phyloP scores from a whole-genome alignment of 2,888 invertebrate species.

The Pristionchus fissidentatus region DNA sequence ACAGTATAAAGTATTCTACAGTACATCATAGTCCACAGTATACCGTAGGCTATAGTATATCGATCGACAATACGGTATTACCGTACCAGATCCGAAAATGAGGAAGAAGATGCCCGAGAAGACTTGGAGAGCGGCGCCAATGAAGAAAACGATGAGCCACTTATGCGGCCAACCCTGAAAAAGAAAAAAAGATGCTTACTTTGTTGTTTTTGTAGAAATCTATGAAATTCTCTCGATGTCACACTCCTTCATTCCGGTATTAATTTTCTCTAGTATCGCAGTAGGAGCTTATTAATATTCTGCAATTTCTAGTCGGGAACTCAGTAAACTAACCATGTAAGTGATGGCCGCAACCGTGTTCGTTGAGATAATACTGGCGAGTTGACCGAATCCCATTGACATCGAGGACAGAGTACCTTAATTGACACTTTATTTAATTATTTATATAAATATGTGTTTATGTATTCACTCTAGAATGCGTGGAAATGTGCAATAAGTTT shows the following conservation, averaged over 20 bases:
- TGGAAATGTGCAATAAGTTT: too few species aligned
- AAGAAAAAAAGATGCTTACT: too few species aligned
- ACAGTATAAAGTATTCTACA: too few species aligned
- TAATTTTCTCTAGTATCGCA: too few species aligned
- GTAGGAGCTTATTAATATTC: not conserved
- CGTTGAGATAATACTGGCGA: slow-evolving; percentile 40
- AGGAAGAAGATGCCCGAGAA: slow-evolving; percentile 39
- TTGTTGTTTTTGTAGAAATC: not conserved
- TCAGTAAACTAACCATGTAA: slow-evolving; percentile 3
- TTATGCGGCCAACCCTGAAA: slow-evolving; percentile 44
- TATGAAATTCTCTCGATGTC: too few species aligned
- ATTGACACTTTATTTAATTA: not conserved
- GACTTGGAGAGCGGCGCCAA: slow-evolving; percentile 35
- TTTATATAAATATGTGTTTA: not conserved
- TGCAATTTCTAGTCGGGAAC: not conserved
- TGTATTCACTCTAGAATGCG: too few species aligned
- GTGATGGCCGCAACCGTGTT: slow-evolving; percentile 38
- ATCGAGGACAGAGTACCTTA: slow-evolving; percentile 41
- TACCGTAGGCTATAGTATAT: too few species aligned
- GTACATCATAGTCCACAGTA: too few species aligned
- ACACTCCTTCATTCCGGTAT: too few species aligned
- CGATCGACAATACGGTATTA: too few species aligned
- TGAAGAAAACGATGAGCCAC: slow-evolving; percentile 40
- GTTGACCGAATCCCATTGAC: slow-evolving; percentile 45
- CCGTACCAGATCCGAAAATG: slow-evolving; percentile 45